Evolutionary conservation across 2,797 vertebrate species (phyloP).

Genomic region (Sarcoramphus papa): DNA sequence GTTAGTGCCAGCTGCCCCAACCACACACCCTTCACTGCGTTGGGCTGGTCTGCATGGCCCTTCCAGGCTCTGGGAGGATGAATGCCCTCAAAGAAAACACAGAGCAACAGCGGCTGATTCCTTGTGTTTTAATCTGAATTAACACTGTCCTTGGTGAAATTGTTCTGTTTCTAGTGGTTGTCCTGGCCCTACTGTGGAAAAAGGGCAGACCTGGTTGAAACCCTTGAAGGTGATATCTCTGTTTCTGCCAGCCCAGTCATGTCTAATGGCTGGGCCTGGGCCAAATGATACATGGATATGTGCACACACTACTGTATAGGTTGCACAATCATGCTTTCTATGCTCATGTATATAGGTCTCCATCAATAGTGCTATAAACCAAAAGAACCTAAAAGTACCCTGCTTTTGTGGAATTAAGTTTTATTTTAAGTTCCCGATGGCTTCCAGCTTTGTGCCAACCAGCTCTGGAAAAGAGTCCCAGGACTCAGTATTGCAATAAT

Average conservation of each 20-base stretch:
- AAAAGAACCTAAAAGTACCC: not conserved
- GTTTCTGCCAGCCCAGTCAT: not conserved
- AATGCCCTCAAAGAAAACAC: not conserved
- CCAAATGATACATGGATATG: not conserved
- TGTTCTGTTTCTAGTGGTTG: not conserved
- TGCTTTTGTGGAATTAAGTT: not conserved
- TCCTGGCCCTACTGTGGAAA: not conserved
- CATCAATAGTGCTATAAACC: not conserved
- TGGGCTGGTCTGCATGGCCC: not conserved
- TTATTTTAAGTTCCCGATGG: not conserved
- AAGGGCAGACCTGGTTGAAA: not conserved
- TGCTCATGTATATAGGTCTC: not conserved
- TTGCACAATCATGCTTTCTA: not conserved
- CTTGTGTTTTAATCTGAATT: not conserved
- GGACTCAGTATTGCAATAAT: not conserved
- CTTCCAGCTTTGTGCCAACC: not conserved
- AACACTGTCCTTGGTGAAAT: not conserved
- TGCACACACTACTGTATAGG: not conserved
- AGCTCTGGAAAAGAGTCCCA: not conserved
- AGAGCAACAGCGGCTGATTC: not conserved
- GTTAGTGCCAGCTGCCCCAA: not conserved
- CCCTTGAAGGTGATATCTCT: not conserved
- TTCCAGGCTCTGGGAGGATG: not conserved
- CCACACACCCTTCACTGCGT: accelerated
- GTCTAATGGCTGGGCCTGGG: not conserved